These are phyloP conservation scores for Pantherophis alleghaniensis DNA, from an alignment of 2,797 vertebrate species.

Conservation along the genomic window DNA sequence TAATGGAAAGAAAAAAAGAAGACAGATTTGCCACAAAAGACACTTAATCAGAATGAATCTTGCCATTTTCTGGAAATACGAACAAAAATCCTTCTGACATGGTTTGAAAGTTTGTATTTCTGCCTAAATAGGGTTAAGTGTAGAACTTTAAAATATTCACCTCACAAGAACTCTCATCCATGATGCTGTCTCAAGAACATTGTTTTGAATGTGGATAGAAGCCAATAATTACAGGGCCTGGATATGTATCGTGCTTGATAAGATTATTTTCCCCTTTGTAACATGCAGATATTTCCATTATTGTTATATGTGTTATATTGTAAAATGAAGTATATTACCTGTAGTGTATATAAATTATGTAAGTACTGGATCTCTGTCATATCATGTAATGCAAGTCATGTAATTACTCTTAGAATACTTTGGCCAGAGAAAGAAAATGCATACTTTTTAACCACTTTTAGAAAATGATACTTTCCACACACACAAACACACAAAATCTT, in stretches of 20 bases:
- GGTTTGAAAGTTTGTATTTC: background rate
- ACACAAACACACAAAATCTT: background rate
- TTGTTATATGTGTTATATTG: background rate
- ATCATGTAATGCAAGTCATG: background rate
- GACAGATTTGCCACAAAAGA: background rate
- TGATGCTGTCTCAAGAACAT: background rate
- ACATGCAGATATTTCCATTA: background rate
- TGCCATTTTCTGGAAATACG: background rate
- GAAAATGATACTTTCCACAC: background rate
- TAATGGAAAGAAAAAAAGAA: background rate
- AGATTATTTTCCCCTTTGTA: background rate
- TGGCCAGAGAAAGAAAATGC: background rate
- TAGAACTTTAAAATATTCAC: background rate
- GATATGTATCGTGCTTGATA: background rate
- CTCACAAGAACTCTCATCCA: background rate
- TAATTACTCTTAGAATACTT: background rate
- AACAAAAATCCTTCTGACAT: background rate
- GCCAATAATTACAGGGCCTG: background rate
- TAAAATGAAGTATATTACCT: slow-evolving; percentile 1
- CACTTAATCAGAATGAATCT: background rate
- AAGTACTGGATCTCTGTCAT: background rate
- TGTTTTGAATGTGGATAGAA: slow-evolving; percentile 4
- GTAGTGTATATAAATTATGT: slow-evolving; percentile 3
- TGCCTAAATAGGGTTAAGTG: background rate
- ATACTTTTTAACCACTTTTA: background rate